These are phyloP conservation scores for Seira musarum DNA, from an alignment of 2,888 invertebrate species.

Conservation along the genomic window DNA sequence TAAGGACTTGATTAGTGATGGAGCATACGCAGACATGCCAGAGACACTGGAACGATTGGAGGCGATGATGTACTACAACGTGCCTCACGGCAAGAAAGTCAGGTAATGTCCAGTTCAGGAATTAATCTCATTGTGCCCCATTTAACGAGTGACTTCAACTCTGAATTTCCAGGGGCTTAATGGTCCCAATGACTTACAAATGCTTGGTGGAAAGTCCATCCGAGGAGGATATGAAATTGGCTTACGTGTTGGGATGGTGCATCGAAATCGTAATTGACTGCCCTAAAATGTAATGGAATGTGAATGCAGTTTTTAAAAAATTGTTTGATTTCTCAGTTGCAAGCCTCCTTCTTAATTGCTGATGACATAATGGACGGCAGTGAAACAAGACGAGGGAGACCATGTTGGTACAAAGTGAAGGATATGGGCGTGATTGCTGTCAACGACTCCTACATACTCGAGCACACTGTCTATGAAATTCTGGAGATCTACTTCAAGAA, in stretches of 20 bases:
- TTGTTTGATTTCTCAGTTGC: slow-evolving; percentile 72
- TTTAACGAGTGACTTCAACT: no score
- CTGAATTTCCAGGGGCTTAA: slow-evolving; percentile 61
- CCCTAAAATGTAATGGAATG: neutral
- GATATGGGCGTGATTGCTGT: slow-evolving; percentile 71
- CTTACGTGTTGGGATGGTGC: slow-evolving; percentile 73
- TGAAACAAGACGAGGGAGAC: slow-evolving; percentile 74
- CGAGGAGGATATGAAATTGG: slow-evolving; percentile 72
- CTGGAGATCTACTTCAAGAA: slow-evolving; percentile 72
- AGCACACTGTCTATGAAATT: slow-evolving; percentile 73
- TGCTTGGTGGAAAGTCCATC: slow-evolving; percentile 67
- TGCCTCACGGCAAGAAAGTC: slow-evolving; percentile 53
- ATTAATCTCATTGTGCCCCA: no score
- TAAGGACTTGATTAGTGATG: neutral
- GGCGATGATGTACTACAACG: slow-evolving; percentile 47
- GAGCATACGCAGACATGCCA: neutral
- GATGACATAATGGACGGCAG: slow-evolving; percentile 78
- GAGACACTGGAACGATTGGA: slow-evolving; percentile 18
- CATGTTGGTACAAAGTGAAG: slow-evolving; percentile 74
- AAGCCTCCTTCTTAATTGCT: slow-evolving; percentile 75
- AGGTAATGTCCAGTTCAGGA: slow-evolving; percentile 29
- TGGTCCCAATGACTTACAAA: slow-evolving; percentile 66
- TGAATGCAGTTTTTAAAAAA: no score
- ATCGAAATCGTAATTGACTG: slow-evolving; percentile 53
- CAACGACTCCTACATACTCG: slow-evolving; percentile 75